Conservation (phyloP, 2,113 vertebrate species). For the Elaphurus davidianus region DNA sequence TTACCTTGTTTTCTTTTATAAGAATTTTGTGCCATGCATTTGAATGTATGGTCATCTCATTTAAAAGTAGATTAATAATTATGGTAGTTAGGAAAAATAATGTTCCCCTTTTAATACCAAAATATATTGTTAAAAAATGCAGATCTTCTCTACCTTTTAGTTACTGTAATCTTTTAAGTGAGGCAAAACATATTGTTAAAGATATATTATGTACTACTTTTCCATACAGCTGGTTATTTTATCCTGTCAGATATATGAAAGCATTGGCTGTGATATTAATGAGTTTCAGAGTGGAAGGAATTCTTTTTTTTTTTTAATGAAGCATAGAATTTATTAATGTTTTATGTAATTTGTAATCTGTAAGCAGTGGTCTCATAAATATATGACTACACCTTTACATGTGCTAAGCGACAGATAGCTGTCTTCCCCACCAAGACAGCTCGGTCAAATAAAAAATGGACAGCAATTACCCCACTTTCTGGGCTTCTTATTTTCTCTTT, state of each 20-base stretch:
- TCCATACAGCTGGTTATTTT: neutral
- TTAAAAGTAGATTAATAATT: neutral
- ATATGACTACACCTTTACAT: conserved; percentile 79
- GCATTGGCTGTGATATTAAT: neutral
- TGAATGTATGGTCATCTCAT: neutral
- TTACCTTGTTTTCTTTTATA: neutral
- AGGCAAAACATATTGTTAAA: neutral
- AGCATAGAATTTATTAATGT: conserved; percentile 64
- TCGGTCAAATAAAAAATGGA: conserved; percentile 69
- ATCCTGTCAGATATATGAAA: neutral
- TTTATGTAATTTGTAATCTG: conserved; percentile 82
- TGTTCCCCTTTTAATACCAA: neutral
- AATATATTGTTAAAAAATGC: neutral
- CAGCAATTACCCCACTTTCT: conserved; percentile 56
- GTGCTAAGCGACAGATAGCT: conserved; percentile 67
- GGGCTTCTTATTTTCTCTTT: neutral
- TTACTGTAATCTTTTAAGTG: neutral
- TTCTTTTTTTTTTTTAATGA: neutral
- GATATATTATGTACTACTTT: neutral
- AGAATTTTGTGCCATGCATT: neutral
- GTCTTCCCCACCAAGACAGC: conserved; percentile 55
- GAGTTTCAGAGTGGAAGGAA: neutral
- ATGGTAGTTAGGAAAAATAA: neutral
- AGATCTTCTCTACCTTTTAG: neutral
- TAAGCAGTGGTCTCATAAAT: conserved; percentile 83